Evolutionary conservation across 2,888 invertebrate genomes (phyloP).

Genomic region (Synanthedon formicaeformis): DNA sequence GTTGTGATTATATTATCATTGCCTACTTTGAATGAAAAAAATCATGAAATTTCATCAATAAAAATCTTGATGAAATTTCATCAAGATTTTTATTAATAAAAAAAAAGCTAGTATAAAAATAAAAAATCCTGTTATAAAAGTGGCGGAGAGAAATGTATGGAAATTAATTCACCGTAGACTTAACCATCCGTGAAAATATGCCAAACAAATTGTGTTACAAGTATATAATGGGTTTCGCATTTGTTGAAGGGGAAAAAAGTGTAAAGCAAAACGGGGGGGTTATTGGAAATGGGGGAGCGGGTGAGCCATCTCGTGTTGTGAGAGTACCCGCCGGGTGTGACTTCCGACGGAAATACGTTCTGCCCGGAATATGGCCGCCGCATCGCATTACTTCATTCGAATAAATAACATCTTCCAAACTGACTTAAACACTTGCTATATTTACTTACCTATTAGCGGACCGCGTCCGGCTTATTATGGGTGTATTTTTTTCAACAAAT

Average conservation of each 20-base stretch:
- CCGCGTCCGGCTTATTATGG: too few relatives aligned
- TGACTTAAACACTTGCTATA: too few relatives aligned
- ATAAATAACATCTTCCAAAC: neutral
- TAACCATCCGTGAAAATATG: constrained; percentile 22
- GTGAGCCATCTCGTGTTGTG: neutral
- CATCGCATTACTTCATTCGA: constrained; percentile 11
- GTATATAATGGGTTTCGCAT: constrained; percentile 38
- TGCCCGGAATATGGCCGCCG: constrained; percentile 25
- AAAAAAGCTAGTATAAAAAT: too few relatives aligned
- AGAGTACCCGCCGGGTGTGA: constrained; percentile 1
- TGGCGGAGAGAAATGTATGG: neutral
- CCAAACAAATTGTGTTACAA: constrained; percentile 38
- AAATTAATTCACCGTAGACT: constrained; percentile 3
- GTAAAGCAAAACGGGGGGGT: constrained; percentile 26
- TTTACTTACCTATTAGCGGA: too few relatives aligned
- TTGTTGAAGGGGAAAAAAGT: constrained; percentile 31
- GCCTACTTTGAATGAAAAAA: too few relatives aligned
- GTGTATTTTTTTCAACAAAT: too few relatives aligned
- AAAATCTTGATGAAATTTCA: too few relatives aligned
- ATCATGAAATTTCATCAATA: too few relatives aligned
- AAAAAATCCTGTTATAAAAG: too few relatives aligned
- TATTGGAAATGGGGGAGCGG: constrained; percentile 37
- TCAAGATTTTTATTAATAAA: too few relatives aligned
- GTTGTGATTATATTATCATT: too few relatives aligned
- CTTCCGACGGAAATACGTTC: constrained; percentile 38